Conservation (phyloP, 92 coral and sea anemone species). For the Palythoa grandis region DNA sequence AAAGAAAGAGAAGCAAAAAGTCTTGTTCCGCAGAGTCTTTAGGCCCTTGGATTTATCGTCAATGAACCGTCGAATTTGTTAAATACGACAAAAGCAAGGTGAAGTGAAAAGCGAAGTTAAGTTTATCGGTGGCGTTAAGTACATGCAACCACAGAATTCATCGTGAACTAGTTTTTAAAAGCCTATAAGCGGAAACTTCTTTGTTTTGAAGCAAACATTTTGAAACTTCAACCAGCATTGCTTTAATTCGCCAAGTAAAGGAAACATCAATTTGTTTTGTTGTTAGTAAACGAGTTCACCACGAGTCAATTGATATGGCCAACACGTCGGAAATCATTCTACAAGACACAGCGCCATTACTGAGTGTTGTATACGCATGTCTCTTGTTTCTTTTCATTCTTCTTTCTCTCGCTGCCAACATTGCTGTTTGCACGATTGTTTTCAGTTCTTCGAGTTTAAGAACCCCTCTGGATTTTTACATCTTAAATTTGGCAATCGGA, state of each 20-base stretch:
- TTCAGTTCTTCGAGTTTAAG: constrained; percentile 55
- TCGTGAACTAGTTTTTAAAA: neutral
- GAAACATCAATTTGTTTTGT: neutral
- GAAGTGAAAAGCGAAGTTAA: neutral
- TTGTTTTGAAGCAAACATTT: neutral
- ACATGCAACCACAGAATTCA: neutral
- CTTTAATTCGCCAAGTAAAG: neutral
- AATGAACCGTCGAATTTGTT: neutral
- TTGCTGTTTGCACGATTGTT: constrained; percentile 65
- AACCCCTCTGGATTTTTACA: constrained; percentile 63
- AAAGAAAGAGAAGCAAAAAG: neutral
- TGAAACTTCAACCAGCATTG: neutral
- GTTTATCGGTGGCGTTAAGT: neutral
- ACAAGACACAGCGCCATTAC: constrained; percentile 36
- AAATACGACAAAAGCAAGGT: neutral
- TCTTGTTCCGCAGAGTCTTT: neutral
- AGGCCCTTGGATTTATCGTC: constrained; percentile 1
- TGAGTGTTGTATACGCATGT: constrained; percentile 56
- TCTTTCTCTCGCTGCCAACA: constrained; percentile 65
- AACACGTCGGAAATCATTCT: constrained; percentile 15
- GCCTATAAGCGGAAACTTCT: neutral
- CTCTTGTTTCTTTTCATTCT: constrained; percentile 61
- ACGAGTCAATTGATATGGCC: constrained; percentile 6
- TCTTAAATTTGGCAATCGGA: constrained; percentile 66
- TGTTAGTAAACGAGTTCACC: neutral